Conservation (phyloP, 2,888 invertebrate genomes). For the Chymomyza amoena region DNA sequence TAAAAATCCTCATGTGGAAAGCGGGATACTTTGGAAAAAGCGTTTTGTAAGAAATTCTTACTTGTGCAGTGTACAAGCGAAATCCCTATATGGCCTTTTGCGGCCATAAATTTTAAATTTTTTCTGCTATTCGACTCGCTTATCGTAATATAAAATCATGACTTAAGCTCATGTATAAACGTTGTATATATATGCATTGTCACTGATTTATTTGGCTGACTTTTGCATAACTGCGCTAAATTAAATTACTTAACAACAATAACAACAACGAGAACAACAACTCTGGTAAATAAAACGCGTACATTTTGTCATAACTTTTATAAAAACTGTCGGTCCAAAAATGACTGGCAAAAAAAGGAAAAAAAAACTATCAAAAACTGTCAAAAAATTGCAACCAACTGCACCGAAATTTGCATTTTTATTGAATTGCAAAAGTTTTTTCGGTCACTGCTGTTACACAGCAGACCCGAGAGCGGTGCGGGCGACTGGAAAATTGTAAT, state of each 20-base stretch:
- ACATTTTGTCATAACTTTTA: slow-evolving; percentile 47
- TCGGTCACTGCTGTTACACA: slow-evolving; percentile 50
- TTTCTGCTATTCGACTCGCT: no score
- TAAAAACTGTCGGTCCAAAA: slow-evolving; percentile 40
- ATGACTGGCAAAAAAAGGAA: slow-evolving; percentile 10
- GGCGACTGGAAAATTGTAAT: slow-evolving; percentile 65
- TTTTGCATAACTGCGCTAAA: slow-evolving; percentile 57
- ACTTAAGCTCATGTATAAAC: background rate
- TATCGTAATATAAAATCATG: background rate
- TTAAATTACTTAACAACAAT: slow-evolving; percentile 35
- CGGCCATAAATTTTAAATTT: no score
- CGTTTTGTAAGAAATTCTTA: no score
- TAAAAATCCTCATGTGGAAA: no score
- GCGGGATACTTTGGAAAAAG: no score
- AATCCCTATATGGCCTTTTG: no score
- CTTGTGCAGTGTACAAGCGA: no score
- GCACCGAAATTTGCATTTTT: slow-evolving; percentile 65
- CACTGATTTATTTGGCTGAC: slow-evolving; percentile 38
- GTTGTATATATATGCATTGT: background rate
- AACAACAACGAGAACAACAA: background rate
- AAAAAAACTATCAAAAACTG: slow-evolving; percentile 14
- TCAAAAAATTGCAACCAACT: slow-evolving; percentile 13
- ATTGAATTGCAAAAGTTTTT: slow-evolving; percentile 69
- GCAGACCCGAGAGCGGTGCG: slow-evolving; percentile 7
- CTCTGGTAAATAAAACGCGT: slow-evolving; percentile 26